Evolutionary conservation across 2,113 vertebrate species (phyloP).

Genomic region (Gorsachius goisagi): DNA sequence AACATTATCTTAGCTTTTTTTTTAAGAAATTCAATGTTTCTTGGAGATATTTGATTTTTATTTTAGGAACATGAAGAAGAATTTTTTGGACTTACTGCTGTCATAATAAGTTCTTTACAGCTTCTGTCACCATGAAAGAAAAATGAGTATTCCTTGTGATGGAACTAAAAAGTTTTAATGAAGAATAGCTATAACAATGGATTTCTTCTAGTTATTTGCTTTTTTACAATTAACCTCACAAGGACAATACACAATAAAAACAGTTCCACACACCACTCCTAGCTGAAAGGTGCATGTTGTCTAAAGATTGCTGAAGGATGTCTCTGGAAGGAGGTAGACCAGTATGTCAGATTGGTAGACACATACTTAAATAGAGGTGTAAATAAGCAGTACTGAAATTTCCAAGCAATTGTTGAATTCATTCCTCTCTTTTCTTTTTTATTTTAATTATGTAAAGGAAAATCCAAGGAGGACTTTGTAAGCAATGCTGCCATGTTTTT

Average conservation of each 20-base stretch:
- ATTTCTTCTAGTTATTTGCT: neutral
- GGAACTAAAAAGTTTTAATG: neutral
- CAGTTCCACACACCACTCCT: neutral
- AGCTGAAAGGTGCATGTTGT: neutral
- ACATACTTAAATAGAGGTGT: neutral
- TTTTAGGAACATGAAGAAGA: neutral
- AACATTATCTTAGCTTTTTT: neutral
- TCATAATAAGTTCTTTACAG: neutral
- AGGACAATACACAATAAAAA: neutral
- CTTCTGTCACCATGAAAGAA: conserved; percentile 4
- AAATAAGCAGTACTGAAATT: neutral
- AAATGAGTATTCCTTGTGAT: neutral
- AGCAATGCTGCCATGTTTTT: neutral
- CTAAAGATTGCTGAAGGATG: neutral
- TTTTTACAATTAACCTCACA: neutral
- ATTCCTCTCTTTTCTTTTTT: neutral
- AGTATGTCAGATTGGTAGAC: neutral
- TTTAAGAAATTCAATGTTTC: neutral
- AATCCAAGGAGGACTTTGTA: neutral
- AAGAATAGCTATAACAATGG: neutral
- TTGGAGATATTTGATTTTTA: neutral
- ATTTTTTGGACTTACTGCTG: neutral
- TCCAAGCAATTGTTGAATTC: neutral
- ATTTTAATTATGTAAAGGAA: neutral
- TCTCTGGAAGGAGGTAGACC: neutral